These are phyloP conservation scores for Calvadosia cruxmelitensis DNA, from an alignment of 30 jellyfish, hydroid and myxozoan species.

Conservation along the genomic window DNA sequence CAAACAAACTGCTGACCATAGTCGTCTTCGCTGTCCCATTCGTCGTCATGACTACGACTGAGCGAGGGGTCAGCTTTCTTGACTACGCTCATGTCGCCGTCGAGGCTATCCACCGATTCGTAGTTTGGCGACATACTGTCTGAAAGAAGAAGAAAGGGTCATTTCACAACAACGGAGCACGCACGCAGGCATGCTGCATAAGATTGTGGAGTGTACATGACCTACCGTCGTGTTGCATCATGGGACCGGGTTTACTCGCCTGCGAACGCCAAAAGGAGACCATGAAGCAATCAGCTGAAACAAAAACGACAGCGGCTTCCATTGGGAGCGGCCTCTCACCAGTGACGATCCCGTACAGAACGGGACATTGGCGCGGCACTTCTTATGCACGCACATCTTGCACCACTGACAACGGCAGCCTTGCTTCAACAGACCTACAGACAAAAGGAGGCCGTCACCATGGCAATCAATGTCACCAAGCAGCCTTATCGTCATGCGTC, in stretches of 20 bases:
- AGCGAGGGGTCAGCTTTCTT: neutral
- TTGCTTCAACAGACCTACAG: constrained; percentile 48
- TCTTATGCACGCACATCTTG: constrained; percentile 76
- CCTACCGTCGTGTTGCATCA: neutral
- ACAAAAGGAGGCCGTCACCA: constrained; percentile 1
- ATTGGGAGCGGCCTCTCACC: neutral
- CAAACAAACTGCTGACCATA: no score
- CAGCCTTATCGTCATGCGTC: no score
- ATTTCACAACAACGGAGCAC: no score
- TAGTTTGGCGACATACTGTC: neutral
- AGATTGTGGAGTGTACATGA: neutral
- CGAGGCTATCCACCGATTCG: neutral
- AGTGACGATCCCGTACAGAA: constrained; percentile 41
- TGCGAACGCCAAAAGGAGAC: neutral
- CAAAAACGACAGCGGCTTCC: neutral
- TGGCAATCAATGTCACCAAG: no score
- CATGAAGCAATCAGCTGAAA: no score
- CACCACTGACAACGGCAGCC: constrained; percentile 68
- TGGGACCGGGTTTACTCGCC: neutral
- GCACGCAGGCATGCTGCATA: no score
- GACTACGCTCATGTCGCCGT: neutral
- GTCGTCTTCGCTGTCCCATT: neutral
- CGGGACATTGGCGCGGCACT: constrained; percentile 75
- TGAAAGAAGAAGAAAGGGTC: neutral
- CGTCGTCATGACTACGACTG: neutral